phyloP scores from a whole-genome alignment of 2,888 invertebrate genomes.

The Eupsilia transversa region DNA sequence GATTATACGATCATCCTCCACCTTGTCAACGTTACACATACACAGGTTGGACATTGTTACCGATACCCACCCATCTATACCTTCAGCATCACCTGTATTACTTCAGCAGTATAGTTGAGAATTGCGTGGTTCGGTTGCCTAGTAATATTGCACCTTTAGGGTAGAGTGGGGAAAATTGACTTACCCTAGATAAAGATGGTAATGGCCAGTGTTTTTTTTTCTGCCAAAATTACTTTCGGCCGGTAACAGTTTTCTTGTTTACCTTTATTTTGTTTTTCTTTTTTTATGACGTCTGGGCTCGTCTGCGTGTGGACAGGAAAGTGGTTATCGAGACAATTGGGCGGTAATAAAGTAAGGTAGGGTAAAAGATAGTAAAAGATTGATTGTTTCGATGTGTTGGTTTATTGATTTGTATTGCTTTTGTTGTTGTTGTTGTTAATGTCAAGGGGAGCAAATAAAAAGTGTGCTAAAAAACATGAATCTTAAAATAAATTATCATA shows the following conservation, averaged over 20 bases:
- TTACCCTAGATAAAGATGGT: slow-evolving; percentile 89
- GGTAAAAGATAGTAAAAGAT: slow-evolving; percentile 37
- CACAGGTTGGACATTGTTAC: slow-evolving; percentile 87
- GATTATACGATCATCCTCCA: slow-evolving; percentile 89
- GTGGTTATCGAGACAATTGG: slow-evolving; percentile 64
- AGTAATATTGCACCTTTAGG: slow-evolving; percentile 66
- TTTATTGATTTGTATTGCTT: slow-evolving; percentile 37
- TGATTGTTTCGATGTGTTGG: slow-evolving; percentile 33
- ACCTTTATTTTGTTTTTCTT: slow-evolving; percentile 84
- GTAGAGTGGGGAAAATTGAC: slow-evolving; percentile 87
- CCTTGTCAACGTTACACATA: slow-evolving; percentile 89
- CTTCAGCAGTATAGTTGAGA: slow-evolving; percentile 57
- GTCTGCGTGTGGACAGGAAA: slow-evolving; percentile 50
- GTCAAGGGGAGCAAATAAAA: not conserved
- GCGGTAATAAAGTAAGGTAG: slow-evolving; percentile 52
- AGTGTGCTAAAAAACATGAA: not conserved
- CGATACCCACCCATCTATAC: slow-evolving; percentile 64
- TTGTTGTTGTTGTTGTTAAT: slow-evolving; percentile 16
- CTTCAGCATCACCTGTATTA: slow-evolving; percentile 53
- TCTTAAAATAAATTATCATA: no score
- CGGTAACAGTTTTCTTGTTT: slow-evolving; percentile 86
- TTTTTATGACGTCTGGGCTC: slow-evolving; percentile 68
- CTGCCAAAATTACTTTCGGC: slow-evolving; percentile 83
- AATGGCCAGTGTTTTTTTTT: slow-evolving; percentile 86
- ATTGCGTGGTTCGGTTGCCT: slow-evolving; percentile 35